Percentiles rank a stretch among this genome's conserved stretches.
phyloP scores from a whole-genome alignment of 1,140 invertebrate genomes.

The Latrodectus geometricus region DNA sequence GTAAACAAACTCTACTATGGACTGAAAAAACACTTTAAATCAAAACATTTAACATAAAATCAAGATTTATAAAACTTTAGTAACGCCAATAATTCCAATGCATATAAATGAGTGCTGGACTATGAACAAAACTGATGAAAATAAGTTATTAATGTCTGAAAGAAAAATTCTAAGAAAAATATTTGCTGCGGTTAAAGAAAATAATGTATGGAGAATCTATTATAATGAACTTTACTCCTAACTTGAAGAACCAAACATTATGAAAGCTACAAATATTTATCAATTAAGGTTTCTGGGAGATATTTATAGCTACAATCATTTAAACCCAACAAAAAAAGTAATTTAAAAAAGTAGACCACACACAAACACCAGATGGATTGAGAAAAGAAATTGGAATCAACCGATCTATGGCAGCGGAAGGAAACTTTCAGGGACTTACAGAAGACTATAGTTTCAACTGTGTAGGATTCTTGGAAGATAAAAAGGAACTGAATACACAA shows the following conservation, averaged over 20 bases:
- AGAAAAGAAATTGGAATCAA: neutral
- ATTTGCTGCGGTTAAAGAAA: neutral
- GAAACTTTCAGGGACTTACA: neutral
- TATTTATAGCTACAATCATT: neutral
- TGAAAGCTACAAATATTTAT: neutral
- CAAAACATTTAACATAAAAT: neutral
- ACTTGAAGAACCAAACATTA: neutral
- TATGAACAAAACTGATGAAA: neutral
- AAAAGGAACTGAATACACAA: too few species aligned
- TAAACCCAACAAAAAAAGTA: neutral
- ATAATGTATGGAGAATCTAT: neutral
- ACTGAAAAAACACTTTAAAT: neutral
- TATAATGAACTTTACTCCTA: neutral
- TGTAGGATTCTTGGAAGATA: too few species aligned
- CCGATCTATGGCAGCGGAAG: neutral
- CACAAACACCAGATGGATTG: neutral
- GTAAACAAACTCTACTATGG: neutral
- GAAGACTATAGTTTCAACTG: too few species aligned
- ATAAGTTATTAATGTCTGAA: neutral
- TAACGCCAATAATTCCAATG: neutral
- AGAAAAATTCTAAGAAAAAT: too few species aligned
- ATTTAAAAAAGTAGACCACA: neutral
- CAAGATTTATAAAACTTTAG: neutral
- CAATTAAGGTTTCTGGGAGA: neutral
- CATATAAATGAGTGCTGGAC: neutral